phyloP scores from a whole-genome alignment of 2,113 vertebrate genomes.

The Anser cygnoides region DNA sequence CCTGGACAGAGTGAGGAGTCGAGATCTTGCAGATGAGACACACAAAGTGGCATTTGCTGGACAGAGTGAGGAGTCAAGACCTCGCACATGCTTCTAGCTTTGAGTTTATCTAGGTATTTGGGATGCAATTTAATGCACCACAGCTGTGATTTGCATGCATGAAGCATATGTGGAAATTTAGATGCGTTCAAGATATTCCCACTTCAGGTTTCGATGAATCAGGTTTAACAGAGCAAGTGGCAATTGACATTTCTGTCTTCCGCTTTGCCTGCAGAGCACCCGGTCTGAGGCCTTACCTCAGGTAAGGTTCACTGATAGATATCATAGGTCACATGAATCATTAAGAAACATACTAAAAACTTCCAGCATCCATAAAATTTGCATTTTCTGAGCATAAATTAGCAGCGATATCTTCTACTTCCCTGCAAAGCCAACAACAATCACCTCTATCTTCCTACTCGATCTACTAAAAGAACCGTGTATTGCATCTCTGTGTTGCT shows the following conservation, averaged over 20 bases:
- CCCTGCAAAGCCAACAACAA: background rate
- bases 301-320: background rate
- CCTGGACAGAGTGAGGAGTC: background rate
- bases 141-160: background rate
- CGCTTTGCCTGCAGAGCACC: conserved; percentile 15
- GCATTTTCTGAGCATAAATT: background rate
- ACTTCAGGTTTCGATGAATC: conserved; percentile 10
- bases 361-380: background rate
- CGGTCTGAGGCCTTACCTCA: background rate
- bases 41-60: background rate
- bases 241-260: conserved; percentile 55
- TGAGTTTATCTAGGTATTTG: background rate
- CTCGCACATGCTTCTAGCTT: background rate
- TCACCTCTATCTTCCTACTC: background rate
- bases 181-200: background rate
- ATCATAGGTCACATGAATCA: background rate
- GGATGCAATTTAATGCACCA: background rate
- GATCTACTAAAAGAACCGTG: background rate
- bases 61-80: background rate
- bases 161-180: background rate
- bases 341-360: background rate
- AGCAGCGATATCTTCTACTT: background rate
- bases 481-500: background rate
- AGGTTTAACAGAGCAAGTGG: conserved; percentile 37
- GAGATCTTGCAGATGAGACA: background rate